phyloP scores from a whole-genome alignment of 2,797 vertebrate species.

The Neopelma chrysocephalum region DNA sequence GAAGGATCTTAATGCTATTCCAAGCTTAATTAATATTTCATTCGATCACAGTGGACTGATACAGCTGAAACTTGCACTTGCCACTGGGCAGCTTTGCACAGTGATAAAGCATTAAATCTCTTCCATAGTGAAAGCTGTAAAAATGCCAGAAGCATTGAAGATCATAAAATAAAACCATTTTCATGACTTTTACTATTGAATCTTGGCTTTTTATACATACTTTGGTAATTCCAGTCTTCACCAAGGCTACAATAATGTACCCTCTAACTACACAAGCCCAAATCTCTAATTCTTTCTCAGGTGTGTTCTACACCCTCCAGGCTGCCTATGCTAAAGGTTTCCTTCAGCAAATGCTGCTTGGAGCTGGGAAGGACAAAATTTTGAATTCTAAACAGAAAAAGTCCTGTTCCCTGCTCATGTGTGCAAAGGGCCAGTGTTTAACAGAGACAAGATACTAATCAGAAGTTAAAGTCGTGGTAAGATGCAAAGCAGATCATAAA shows the following conservation, averaged over 20 bases:
- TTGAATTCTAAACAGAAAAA: not conserved
- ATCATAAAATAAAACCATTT: not conserved
- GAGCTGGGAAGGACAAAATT: not conserved
- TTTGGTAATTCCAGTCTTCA: not conserved
- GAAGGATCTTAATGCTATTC: not conserved
- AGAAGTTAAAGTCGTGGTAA: not conserved
- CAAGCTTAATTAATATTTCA: not conserved
- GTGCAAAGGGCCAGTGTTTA: not conserved
- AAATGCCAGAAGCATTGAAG: not conserved
- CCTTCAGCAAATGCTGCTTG: not conserved
- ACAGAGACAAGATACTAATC: not conserved
- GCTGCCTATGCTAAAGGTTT: fast-evolving
- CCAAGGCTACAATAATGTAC: not conserved
- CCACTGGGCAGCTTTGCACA: not conserved
- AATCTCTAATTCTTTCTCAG: not conserved
- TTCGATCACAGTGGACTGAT: not conserved
- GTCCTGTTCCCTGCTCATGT: fast-evolving
- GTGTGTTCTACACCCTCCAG: not conserved
- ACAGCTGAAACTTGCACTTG: not conserved
- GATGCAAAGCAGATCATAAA: fast-evolving
- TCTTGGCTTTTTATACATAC: not conserved
- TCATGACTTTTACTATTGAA: not conserved
- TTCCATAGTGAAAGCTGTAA: not conserved
- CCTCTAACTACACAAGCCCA: fast-evolving
- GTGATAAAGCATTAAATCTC: not conserved